Evolutionary conservation across 1,140 invertebrate genomes (phyloP), one percentile per base, ranked within the genome.

Genomic region (Diorhabda carinulata): DNA sequence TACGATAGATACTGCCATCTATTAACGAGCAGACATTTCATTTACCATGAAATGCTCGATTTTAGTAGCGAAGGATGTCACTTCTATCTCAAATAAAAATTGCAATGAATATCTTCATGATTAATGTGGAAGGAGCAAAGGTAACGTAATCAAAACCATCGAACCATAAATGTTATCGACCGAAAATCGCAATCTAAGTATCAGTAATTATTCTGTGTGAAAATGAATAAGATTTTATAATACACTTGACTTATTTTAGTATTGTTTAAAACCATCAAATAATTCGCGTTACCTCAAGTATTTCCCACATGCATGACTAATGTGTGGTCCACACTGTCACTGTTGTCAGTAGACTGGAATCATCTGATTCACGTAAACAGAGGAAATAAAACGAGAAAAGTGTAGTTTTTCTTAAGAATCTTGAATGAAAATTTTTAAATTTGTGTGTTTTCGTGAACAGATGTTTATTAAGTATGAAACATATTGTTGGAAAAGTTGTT

Each of bases 401-500:
- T 43, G 41, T 43, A 45, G 10, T 62, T 62, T 43, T 62, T 40
- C 58, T 41, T 25, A 42, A n/a, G 2, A 52, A 9, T 52, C 5
- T 6, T 52, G 47, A 6, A 52, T 6, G 47, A n/a, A n/a, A n/a
- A 8, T 52, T 52, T 52, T 52, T 52, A n/a, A 8, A n/a, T 52
- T 52, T 6, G 47, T 52, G 47, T n/a, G 25, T 25, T 25, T 25
- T 43, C 7, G n/a, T 10, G 10, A 57, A 65, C 64, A 52, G 42
- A 66, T 70, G 44, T 72, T 72, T 43, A 61, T 57, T 58, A 56
- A 78, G 62, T 72, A 89, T 91, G 90, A 89, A 88, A 78, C 86
- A 87, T 64, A 83, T 94, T 69, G 89, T 92, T 81, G 91, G 89
- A 69, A 93, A 94, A 87, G 88, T 94, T 67, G 92, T 94, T 65